Evolutionary conservation across 2,113 vertebrate species (phyloP).

Genomic region (Nycticryphes semicollaris): DNA sequence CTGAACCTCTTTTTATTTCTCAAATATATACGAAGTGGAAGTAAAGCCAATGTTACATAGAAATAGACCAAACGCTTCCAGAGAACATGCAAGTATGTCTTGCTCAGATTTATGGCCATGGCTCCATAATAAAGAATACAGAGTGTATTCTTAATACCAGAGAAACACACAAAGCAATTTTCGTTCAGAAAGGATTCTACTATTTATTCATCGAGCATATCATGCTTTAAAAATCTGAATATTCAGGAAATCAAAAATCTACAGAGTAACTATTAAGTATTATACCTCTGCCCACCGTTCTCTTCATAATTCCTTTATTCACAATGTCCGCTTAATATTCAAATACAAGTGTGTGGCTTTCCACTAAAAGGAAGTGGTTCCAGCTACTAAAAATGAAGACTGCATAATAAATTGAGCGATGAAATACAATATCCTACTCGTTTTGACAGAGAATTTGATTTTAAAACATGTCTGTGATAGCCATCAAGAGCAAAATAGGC

Average conservation of each 20-base stretch:
- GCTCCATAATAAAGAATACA: neutral
- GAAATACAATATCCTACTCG: neutral
- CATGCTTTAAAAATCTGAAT: neutral
- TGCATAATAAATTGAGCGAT: neutral
- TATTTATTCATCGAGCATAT: conserved; percentile 5
- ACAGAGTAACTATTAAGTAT: neutral
- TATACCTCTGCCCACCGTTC: neutral
- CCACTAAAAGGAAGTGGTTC: neutral
- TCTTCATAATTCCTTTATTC: conserved; percentile 22
- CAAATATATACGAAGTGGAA: neutral
- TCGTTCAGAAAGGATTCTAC: neutral
- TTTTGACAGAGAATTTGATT: conserved; percentile 8
- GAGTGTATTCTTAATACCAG: neutral
- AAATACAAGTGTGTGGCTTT: neutral
- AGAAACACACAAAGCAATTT: conserved; percentile 16
- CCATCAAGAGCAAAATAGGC: neutral
- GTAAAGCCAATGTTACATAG: neutral
- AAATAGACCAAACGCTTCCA: neutral
- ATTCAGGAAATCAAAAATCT: conserved; percentile 3
- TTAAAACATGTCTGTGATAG: neutral
- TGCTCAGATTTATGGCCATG: conserved; percentile 5
- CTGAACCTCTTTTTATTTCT: neutral
- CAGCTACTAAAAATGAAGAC: conserved; percentile 3
- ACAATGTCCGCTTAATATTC: conserved; percentile 15
- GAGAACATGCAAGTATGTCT: neutral